phyloP scores from a whole-genome alignment of 2,113 vertebrate genomes.

The Ahaetulla prasina region DNA sequence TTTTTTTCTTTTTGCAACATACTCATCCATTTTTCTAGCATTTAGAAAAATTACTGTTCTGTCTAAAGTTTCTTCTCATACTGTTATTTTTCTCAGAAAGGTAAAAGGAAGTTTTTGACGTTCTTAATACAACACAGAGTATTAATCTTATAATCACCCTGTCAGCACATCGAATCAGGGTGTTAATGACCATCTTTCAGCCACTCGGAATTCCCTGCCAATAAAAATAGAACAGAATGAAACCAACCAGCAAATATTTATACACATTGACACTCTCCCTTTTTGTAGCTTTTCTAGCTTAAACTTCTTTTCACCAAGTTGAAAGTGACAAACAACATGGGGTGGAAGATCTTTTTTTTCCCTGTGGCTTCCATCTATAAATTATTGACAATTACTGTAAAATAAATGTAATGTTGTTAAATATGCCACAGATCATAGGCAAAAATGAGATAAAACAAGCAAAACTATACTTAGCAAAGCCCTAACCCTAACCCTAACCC shows the following conservation, averaged over 20 bases:
- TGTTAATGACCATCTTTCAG: slow-evolving; percentile 78
- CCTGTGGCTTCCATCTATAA: slow-evolving; percentile 2
- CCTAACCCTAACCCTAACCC: too few species aligned
- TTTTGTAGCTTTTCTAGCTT: not conserved
- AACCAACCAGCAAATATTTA: slow-evolving; percentile 59
- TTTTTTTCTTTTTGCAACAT: not conserved
- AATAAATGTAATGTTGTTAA: slow-evolving; percentile 9
- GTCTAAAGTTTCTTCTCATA: slow-evolving; percentile 43
- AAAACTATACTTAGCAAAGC: not conserved
- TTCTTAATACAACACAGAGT: slow-evolving; percentile 66
- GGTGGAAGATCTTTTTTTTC: slow-evolving; percentile 30
- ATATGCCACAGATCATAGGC: not conserved
- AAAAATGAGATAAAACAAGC: not conserved
- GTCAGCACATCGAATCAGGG: slow-evolving; percentile 71
- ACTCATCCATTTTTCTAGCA: not conserved
- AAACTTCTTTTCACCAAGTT: not conserved
- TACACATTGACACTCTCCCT: slow-evolving; percentile 28
- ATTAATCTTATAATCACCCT: slow-evolving; percentile 77
- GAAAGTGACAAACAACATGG: slow-evolving; percentile 30
- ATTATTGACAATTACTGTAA: slow-evolving; percentile 1
- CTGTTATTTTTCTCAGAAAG: slow-evolving; percentile 68
- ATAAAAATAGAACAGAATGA: slow-evolving; percentile 65
- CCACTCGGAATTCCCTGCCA: slow-evolving; percentile 67
- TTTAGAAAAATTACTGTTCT: slow-evolving; percentile 44
- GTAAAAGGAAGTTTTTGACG: slow-evolving; percentile 68